Conservation (phyloP, 2,888 invertebrate species). For the Ectemnius continuus region DNA sequence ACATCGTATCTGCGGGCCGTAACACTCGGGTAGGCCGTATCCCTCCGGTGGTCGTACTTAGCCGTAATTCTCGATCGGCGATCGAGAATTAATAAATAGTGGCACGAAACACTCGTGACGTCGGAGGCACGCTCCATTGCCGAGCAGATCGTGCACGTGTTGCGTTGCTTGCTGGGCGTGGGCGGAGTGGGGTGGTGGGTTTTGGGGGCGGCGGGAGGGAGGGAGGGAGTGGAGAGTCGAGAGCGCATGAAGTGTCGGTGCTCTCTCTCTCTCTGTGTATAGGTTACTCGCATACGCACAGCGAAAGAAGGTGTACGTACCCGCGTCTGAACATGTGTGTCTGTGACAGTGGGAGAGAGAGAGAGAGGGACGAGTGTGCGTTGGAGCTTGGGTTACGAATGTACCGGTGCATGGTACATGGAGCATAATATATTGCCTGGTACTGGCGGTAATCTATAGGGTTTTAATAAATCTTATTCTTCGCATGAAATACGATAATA, state of each 20-base stretch:
- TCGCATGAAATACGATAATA: constrained; percentile 76
- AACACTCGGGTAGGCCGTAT: background rate
- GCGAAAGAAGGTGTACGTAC: constrained; percentile 25
- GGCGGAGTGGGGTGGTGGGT: too few species aligned
- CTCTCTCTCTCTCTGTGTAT: too few species aligned
- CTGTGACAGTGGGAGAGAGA: constrained; percentile 32
- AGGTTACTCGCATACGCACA: background rate
- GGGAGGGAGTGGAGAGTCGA: constrained; percentile 16
- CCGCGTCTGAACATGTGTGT: constrained; percentile 18
- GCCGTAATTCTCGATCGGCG: constrained; percentile 18
- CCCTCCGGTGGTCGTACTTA: constrained; percentile 6
- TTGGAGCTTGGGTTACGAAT: constrained; percentile 54
- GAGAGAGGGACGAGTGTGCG: constrained; percentile 50
- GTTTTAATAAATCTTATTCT: constrained; percentile 75
- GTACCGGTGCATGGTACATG: constrained; percentile 51
- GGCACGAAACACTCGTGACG: constrained; percentile 22
- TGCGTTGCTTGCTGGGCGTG: constrained; percentile 15
- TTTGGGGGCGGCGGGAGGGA: too few species aligned
- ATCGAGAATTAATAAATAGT: constrained; percentile 32
- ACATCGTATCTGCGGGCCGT: too few species aligned
- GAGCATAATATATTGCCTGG: constrained; percentile 64
- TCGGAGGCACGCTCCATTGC: constrained; percentile 25
- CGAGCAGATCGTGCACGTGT: constrained; percentile 11
- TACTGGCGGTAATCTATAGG: constrained; percentile 71
- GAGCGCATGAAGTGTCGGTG: constrained; percentile 11